phyloP scores from a whole-genome alignment of 2,797 vertebrate genomes.

The Rhynchotus rufescens region DNA sequence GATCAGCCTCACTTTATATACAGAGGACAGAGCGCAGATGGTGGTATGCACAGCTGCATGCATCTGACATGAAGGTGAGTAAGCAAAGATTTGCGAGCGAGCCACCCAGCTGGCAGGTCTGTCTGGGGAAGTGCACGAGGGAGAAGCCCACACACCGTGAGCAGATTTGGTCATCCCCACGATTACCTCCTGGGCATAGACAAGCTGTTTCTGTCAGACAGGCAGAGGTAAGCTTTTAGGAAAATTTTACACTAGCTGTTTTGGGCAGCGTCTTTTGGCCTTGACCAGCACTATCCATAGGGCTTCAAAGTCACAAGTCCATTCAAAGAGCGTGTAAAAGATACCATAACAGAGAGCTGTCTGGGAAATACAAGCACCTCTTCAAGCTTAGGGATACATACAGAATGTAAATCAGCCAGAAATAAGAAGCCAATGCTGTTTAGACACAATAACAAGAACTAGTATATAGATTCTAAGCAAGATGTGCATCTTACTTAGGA shows the following conservation, averaged over 20 bases:
- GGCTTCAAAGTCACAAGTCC: background rate
- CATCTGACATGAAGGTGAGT: slow-evolving; percentile 15
- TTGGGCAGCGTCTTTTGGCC: slow-evolving; percentile 3
- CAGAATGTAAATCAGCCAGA: background rate
- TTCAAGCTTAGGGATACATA: background rate
- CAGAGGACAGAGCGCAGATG: slow-evolving; percentile 5
- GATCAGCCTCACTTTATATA: background rate
- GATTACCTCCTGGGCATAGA: slow-evolving; percentile 24
- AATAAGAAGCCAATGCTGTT: background rate
- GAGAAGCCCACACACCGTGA: slow-evolving; percentile 54
- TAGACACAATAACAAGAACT: background rate
- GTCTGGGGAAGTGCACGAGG: background rate
- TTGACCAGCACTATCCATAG: background rate
- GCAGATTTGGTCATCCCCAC: slow-evolving; percentile 33
- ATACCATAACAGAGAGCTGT: background rate
- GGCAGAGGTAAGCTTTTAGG: slow-evolving; percentile 17
- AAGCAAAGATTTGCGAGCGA: slow-evolving; percentile 13
- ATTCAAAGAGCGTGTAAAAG: background rate
- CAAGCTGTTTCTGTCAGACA: slow-evolving; percentile 5
- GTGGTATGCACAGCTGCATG: background rate
- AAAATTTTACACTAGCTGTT: slow-evolving; percentile 18
- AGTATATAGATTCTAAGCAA: background rate
- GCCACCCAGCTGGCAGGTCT: slow-evolving; percentile 51
- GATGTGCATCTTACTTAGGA: background rate
- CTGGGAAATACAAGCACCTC: background rate